phyloP scores from a whole-genome alignment of 1,140 invertebrate species.

The Eciton burchellii region DNA sequence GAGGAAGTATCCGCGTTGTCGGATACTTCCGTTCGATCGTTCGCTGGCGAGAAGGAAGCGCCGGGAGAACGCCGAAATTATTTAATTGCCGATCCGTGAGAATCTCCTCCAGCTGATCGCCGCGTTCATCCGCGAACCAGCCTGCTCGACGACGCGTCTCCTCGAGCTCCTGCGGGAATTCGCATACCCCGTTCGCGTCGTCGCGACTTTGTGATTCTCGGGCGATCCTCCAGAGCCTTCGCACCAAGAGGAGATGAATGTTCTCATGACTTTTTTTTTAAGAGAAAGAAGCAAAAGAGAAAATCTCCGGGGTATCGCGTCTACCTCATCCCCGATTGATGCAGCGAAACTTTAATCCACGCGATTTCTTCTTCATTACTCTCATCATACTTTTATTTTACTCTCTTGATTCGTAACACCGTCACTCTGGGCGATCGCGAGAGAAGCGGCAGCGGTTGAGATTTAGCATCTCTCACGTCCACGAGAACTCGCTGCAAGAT shows the following conservation, averaged over 20 bases:
- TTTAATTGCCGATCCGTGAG: background rate
- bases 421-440: slow-evolving; percentile 1
- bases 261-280: too few species aligned
- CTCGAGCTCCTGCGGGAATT: background rate
- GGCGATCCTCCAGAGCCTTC: background rate
- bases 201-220: slow-evolving; percentile 6
- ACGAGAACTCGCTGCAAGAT: slow-evolving; percentile 26
- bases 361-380: background rate
- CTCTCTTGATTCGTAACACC: too few species aligned
- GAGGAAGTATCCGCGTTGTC: slow-evolving; percentile 3
- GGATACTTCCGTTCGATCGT: slow-evolving; percentile 8
- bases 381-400: background rate
- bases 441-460: slow-evolving; percentile 32
- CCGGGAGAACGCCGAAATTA: background rate
- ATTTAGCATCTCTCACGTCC: slow-evolving; percentile 56
- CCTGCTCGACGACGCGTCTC: slow-evolving; percentile 14
- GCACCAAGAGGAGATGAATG: too few species aligned
- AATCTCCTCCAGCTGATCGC: background rate
- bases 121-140: background rate
- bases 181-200: background rate
- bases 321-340: too few species aligned
- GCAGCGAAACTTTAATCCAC: too few species aligned
- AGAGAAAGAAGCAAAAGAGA: too few species aligned
- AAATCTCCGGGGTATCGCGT: too few species aligned
- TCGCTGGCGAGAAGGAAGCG: background rate